A percentile compares a stretch with the other conserved stretches of the same genome.
Conservation (phyloP, 2,113 vertebrate genomes). For the Tichodroma muraria region DNA sequence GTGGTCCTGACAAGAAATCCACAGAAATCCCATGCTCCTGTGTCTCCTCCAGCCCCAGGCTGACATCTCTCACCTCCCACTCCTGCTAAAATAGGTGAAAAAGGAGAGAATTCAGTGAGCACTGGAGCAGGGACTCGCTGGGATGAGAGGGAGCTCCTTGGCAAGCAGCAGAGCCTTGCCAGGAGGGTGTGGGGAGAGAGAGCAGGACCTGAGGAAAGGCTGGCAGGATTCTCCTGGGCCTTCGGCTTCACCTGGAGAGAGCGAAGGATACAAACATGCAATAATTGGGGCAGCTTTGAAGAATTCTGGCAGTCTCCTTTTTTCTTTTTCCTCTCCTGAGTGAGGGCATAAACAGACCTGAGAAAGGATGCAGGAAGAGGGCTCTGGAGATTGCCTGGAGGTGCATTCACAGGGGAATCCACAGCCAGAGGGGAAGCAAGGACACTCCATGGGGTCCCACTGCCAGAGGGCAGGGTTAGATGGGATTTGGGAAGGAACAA, state of each 20-base stretch:
- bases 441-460: not conserved
- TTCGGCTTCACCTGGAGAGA: not conserved
- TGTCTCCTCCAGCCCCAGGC: not conserved
- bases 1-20: accelerated
- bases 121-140: accelerated
- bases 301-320: not conserved
- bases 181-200: not conserved
- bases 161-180: not conserved
- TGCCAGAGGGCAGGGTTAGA: not conserved
- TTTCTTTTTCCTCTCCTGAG: not conserved
- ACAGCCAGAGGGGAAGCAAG: not conserved
- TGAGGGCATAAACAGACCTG: not conserved
- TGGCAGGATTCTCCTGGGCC: not conserved
- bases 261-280: not conserved
- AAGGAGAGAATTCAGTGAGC: not conserved
- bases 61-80: not conserved
- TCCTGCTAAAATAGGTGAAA: not conserved
- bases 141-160: not conserved
- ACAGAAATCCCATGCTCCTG: not conserved
- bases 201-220: not conserved
- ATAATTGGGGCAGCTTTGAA: not conserved
- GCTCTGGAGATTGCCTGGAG: not conserved
- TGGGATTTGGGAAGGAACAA: not conserved
- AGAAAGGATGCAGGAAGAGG: not conserved
- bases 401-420: not conserved